These are phyloP conservation scores for Galerucella calmariensis DNA, from an alignment of 2,888 invertebrate species.

Conservation along the genomic window DNA sequence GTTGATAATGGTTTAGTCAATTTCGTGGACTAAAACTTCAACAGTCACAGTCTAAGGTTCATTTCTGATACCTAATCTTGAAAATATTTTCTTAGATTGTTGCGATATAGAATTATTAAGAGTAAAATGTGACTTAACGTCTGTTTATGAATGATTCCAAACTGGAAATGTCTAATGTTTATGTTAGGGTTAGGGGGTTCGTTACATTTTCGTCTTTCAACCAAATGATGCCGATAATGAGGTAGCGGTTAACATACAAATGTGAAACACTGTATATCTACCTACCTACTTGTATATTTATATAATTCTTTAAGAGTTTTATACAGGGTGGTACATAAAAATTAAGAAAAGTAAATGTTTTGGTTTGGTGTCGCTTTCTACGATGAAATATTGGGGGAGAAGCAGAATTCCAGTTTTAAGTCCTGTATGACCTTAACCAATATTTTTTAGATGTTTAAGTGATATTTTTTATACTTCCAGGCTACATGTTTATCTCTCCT, in stretches of 20 bases:
- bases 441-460: too few relatives aligned
- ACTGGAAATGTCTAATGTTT: constrained; percentile 12
- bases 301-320: not conserved
- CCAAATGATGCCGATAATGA: constrained; percentile 1
- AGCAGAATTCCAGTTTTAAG: too few relatives aligned
- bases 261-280: not conserved
- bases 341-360: not conserved
- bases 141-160: constrained; percentile 13
- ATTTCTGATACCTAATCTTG: not conserved
- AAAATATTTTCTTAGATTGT: not conserved
- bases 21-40: not conserved
- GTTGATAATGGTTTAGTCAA: constrained; percentile 8
- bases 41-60: constrained; percentile 4
- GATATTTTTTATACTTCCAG: too few relatives aligned
- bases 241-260: not conserved
- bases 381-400: too few relatives aligned
- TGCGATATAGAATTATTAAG: not conserved
- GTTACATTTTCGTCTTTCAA: constrained; percentile 10
- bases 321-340: not conserved
- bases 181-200: not conserved
- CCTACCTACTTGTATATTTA: not conserved
- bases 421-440: too few relatives aligned
- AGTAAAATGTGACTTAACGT: not conserved
- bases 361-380: too few relatives aligned
- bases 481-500: too few relatives aligned